Evolutionary conservation across 2,888 invertebrate genomes (phyloP).

Genomic region (Disparrhopalites patrizii): DNA sequence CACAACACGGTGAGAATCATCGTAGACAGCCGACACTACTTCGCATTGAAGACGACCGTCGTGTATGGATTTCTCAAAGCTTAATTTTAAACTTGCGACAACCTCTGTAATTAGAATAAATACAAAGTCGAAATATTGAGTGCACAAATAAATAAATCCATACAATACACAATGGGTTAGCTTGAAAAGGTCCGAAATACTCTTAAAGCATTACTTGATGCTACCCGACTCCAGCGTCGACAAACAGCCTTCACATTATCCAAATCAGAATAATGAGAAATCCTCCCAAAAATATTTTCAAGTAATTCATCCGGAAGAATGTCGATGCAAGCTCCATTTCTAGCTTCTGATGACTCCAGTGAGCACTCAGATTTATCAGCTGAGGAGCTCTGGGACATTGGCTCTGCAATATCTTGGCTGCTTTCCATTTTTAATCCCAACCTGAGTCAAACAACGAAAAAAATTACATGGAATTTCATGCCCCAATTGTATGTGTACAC

Average conservation of each 20-base stretch:
- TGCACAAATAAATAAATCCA: too few relatives aligned
- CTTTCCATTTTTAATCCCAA: too few relatives aligned
- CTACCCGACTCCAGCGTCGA: constrained; percentile 78
- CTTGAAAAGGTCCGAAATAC: too few relatives aligned
- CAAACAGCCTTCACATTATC: constrained; percentile 81
- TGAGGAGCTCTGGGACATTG: background rate
- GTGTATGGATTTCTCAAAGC: constrained; percentile 70
- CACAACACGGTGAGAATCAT: constrained; percentile 52
- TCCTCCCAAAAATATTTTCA: constrained; percentile 81
- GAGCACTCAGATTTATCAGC: background rate
- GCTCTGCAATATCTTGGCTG: background rate
- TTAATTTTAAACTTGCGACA: constrained; percentile 66
- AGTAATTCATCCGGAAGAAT: constrained; percentile 89
- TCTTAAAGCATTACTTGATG: too few relatives aligned
- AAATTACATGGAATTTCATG: too few relatives aligned
- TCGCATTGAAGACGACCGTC: constrained; percentile 75
- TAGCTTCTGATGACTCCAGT: background rate
- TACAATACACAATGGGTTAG: background rate
- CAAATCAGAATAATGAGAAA: constrained; percentile 87
- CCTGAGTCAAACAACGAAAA: too few relatives aligned
- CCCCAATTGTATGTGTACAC: too few relatives aligned
- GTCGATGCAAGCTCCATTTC: constrained; percentile 26
- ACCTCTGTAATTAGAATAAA: too few relatives aligned
- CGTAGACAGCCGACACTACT: constrained; percentile 51
- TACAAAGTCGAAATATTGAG: too few relatives aligned